These are phyloP conservation scores for Corythornis cristatus DNA, from an alignment of 2,113 vertebrate genomes.

Conservation along the genomic window DNA sequence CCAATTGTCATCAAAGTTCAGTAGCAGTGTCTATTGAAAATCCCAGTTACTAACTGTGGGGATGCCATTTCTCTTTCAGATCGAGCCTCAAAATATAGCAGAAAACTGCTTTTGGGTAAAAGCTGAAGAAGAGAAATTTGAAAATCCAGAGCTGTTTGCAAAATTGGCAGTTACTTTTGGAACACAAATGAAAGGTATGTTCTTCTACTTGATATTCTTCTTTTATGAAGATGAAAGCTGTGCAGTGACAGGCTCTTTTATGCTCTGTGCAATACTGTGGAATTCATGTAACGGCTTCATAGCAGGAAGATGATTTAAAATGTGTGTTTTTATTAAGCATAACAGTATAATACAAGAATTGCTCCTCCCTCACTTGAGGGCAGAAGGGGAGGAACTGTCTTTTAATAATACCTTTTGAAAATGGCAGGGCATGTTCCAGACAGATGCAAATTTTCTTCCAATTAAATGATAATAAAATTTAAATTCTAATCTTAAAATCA, in stretches of 20 bases:
- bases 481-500: background rate
- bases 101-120: slow-evolving; percentile 98
- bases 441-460: background rate
- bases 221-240: background rate
- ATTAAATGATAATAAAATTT: background rate
- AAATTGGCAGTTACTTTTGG: slow-evolving; percentile 90
- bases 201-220: background rate
- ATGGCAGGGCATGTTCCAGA: background rate
- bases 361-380: background rate
- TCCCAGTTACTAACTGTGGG: background rate
- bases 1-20: rapidly evolving
- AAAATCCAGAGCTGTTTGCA: slow-evolving; percentile 90
- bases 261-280: background rate
- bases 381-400: background rate
- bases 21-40: background rate
- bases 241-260: background rate
- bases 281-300: background rate
- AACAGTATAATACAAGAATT: background rate
- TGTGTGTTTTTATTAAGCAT: background rate
- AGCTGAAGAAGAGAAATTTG: slow-evolving; percentile 94
- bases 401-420: background rate
- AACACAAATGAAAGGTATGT: slow-evolving; percentile 91
- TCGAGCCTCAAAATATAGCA: slow-evolving; percentile 93
- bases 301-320: background rate
- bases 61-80: slow-evolving; percentile 81